phyloP scores from a whole-genome alignment of 2,888 invertebrate species.

The Dusona sp. region DNA sequence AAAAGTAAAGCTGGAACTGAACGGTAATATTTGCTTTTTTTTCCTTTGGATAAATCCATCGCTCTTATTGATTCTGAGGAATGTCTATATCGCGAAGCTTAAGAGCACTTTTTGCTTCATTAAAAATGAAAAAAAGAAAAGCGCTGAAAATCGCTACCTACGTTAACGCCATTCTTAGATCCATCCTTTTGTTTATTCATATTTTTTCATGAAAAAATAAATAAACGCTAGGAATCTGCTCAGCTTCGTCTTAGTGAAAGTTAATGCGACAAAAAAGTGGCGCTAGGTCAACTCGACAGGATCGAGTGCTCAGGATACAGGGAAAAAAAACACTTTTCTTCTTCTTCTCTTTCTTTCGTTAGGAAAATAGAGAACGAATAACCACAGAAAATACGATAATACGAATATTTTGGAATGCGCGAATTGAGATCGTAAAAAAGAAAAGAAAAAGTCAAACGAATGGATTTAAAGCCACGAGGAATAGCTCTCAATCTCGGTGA shows the following conservation, averaged over 20 bases:
- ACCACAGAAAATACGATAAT: slow-evolving; percentile 28
- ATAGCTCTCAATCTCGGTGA: no score
- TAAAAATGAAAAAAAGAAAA: not conserved
- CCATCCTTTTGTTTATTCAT: not conserved
- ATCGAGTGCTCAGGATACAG: slow-evolving; percentile 57
- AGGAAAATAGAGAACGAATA: slow-evolving; percentile 16
- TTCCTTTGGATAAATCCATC: not conserved
- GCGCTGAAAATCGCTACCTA: not conserved
- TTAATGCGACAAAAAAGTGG: slow-evolving; percentile 20
- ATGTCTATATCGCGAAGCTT: not conserved
- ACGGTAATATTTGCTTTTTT: not conserved
- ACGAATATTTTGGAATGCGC: slow-evolving; percentile 34
- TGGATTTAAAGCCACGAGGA: not conserved
- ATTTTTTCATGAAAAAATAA: not conserved
- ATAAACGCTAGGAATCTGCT: not conserved
- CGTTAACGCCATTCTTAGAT: not conserved
- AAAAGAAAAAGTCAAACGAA: not conserved
- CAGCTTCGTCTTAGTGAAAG: not conserved
- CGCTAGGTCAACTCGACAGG: slow-evolving; percentile 27
- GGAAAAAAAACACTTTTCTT: slow-evolving; percentile 44
- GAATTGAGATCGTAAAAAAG: slow-evolving; percentile 1
- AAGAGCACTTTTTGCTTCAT: not conserved
- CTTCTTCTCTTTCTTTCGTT: slow-evolving; percentile 29
- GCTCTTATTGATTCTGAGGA: not conserved
- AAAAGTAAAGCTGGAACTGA: slow-evolving; percentile 6